A percentile compares a stretch with the other conserved stretches of the same genome.
phyloP scores from a whole-genome alignment of 2,888 invertebrate species.

The Caenorhabditis plicata region DNA sequence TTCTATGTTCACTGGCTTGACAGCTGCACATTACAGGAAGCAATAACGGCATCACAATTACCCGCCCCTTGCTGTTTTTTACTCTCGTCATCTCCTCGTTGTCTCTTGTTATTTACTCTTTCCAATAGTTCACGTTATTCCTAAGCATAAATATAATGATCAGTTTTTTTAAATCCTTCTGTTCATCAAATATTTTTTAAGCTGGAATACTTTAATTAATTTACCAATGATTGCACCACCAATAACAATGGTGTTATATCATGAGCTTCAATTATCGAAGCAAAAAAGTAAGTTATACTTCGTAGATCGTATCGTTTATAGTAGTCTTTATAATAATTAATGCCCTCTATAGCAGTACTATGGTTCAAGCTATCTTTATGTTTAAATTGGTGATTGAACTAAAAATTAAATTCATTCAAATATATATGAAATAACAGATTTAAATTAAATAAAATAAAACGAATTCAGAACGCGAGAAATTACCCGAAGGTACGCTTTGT shows the following conservation, averaged over 20 bases:
- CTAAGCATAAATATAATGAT: too few relatives aligned
- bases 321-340: too few relatives aligned
- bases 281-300: slow-evolving; percentile 42
- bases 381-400: background rate
- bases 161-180: too few relatives aligned
- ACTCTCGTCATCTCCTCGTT: slow-evolving; percentile 2
- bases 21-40: too few relatives aligned
- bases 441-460: background rate
- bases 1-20: too few relatives aligned
- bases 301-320: too few relatives aligned
- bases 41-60: too few relatives aligned
- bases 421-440: background rate
- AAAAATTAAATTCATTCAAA: background rate
- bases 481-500: slow-evolving; percentile 54
- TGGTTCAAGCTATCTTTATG: too few relatives aligned
- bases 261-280: slow-evolving; percentile 33
- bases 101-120: slow-evolving; percentile 2
- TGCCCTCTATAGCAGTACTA: background rate
- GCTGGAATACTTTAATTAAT: slow-evolving; percentile 2
- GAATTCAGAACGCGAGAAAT: slow-evolving; percentile 52
- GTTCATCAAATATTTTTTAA: slow-evolving; percentile 8
- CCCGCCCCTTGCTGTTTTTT: too few relatives aligned
- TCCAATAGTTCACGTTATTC: too few relatives aligned
- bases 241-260: slow-evolving; percentile 45
- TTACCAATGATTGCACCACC: slow-evolving; percentile 41